Conservation (phyloP, 2,797 vertebrate genomes). For the Yasuhikotakia modesta region DNA sequence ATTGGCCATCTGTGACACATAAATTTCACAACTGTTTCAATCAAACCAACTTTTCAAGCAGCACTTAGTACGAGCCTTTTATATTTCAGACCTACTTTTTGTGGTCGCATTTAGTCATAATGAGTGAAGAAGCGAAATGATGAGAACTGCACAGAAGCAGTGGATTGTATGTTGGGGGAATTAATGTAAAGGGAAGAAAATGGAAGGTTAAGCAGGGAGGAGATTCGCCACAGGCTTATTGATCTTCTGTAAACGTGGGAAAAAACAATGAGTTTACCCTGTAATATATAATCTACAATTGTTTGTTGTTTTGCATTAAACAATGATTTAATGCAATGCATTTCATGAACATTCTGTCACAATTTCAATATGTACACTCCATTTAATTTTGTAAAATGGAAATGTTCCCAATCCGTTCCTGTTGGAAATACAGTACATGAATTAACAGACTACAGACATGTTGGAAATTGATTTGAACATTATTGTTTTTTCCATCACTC, state of each 20-base stretch:
- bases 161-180: conserved; percentile 12
- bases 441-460: background rate
- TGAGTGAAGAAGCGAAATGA: conserved; percentile 31
- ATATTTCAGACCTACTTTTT: background rate
- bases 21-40: conserved; percentile 11
- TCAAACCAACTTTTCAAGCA: conserved; percentile 8
- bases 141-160: background rate
- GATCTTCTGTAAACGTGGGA: conserved; percentile 9
- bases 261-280: background rate
- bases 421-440: background rate
- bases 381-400: background rate
- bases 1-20: background rate
- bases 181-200: background rate
- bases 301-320: background rate
- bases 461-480: background rate
- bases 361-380: background rate
- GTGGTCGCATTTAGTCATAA: conserved; percentile 36
- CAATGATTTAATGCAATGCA: background rate
- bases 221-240: background rate
- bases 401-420: background rate
- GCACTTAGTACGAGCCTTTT: conserved; percentile 1
- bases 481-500: background rate
- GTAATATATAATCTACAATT: background rate
- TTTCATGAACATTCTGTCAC: conserved; percentile 3
- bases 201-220: background rate